Base-by-base conservation (phyloP, 2,888 invertebrate species). In the Oligia strigilis region DNA sequence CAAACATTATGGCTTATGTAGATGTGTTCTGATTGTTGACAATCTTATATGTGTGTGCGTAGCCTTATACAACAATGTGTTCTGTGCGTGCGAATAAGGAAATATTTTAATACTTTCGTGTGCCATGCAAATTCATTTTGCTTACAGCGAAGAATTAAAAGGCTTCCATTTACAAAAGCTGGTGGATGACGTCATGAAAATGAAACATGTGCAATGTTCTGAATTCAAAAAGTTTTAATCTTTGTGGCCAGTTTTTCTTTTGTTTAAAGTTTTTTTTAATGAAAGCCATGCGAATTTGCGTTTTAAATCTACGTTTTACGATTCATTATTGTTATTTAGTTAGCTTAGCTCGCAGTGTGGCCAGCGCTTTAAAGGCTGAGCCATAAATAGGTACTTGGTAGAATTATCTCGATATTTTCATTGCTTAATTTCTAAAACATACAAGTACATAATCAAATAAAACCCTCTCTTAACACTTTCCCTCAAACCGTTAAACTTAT, bases 1-100 rank as follows among this genome's bases (percentile, higher is more conserved):
- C 91, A 87, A 91, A 89, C 85, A 89, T 90, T 90, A 90, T 85
- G 88, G 87, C 75, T 85, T 87, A 77, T 89, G 84, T 81, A 80
- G 85, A 85, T 88, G 84, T 88, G 80, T 76, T 79, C 75, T 84
- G 89, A 87, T 87, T 89, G 89, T 89, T 89, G 90, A 86, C 90
- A 86, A 83, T 83, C 70, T 79, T 83, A 87, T 79, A 66, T 77
- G 80, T 85, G 84, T 83, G 82, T 65, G 72, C 19, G 72, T 40
- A 62, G 72, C 40, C 17, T n/a, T n/a, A 75, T 67, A 67, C 74
- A 88, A 82, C 88, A 88, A 87, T 73, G 60, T 40, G 40, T 78
- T 40, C 43, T 62, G 73, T 75, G 64, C 72, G 83, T 75, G 79
- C 66, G 76, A 78, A 72, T 71, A 82, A 77, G 81, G 84, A 80